These are phyloP conservation scores for Carlito syrichta DNA, from an alignment of 2,113 vertebrate genomes.

Conservation along the genomic window DNA sequence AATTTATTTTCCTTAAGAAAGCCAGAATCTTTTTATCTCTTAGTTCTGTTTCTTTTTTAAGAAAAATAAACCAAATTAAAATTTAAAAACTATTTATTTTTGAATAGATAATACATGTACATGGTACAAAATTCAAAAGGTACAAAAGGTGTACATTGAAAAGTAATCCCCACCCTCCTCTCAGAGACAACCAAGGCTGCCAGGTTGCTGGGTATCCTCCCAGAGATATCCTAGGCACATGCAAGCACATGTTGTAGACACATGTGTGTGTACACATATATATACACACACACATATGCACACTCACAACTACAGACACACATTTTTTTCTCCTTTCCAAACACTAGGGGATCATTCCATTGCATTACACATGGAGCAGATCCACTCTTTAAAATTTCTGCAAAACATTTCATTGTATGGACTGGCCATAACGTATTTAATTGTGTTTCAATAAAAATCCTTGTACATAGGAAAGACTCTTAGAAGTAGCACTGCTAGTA, in stretches of 20 bases:
- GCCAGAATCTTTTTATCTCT: neutral
- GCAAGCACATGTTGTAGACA: neutral
- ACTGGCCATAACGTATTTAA: neutral
- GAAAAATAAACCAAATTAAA: constrained; percentile 29
- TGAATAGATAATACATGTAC: constrained; percentile 54
- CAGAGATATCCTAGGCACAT: neutral
- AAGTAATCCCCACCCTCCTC: neutral
- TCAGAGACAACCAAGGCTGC: neutral
- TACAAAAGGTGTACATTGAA: constrained; percentile 60
- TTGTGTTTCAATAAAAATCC: neutral
- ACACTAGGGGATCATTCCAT: neutral
- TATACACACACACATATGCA: neutral
- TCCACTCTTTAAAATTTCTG: neutral
- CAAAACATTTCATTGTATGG: neutral
- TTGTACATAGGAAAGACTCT: neutral
- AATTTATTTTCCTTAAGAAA: neutral
- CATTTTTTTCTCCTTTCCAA: neutral
- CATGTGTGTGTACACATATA: neutral
- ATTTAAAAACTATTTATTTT: constrained; percentile 58
- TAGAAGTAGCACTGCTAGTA: neutral
- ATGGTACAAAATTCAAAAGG: constrained; percentile 63
- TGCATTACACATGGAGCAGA: neutral
- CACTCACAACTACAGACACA: neutral
- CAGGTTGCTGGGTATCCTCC: neutral
- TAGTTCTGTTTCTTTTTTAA: neutral